Conservation (phyloP, 2,113 vertebrate species). For the Beaufortia kweichowensis region DNA sequence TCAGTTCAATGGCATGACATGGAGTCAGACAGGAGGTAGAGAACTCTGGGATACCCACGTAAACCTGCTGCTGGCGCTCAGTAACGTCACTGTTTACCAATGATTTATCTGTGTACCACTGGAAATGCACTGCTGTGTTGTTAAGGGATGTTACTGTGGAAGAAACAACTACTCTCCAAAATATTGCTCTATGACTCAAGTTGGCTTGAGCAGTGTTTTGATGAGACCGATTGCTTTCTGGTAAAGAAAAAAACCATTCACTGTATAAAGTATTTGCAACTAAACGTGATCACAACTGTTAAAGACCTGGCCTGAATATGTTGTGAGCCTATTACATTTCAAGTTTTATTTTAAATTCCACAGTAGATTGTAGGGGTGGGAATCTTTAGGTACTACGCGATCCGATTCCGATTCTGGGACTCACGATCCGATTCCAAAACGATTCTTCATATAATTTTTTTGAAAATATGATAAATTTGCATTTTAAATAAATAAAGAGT, state of each 20-base stretch:
- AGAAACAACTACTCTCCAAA: slow-evolving; percentile 7
- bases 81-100: neutral
- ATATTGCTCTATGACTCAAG: neutral
- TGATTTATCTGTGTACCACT: neutral
- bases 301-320: too few species aligned
- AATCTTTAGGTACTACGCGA: too few species aligned
- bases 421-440: too few species aligned
- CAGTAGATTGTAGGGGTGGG: too few species aligned
- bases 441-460: too few species aligned
- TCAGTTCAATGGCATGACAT: slow-evolving; percentile 3
- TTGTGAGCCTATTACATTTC: too few species aligned
- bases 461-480: too few species aligned
- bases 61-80: neutral
- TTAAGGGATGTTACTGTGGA: neutral
- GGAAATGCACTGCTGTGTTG: neutral
- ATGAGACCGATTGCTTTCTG: neutral
- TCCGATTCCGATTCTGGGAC: too few species aligned
- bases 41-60: neutral
- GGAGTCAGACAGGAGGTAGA: slow-evolving; percentile 4
- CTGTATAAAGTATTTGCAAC: too few species aligned
- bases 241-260: neutral
- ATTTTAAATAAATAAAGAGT: too few species aligned
- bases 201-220: neutral
- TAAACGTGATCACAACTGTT: too few species aligned
- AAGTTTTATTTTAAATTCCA: too few species aligned